Conservation (phyloP, 2,113 vertebrate species). For the Odobenus rosmarus region DNA sequence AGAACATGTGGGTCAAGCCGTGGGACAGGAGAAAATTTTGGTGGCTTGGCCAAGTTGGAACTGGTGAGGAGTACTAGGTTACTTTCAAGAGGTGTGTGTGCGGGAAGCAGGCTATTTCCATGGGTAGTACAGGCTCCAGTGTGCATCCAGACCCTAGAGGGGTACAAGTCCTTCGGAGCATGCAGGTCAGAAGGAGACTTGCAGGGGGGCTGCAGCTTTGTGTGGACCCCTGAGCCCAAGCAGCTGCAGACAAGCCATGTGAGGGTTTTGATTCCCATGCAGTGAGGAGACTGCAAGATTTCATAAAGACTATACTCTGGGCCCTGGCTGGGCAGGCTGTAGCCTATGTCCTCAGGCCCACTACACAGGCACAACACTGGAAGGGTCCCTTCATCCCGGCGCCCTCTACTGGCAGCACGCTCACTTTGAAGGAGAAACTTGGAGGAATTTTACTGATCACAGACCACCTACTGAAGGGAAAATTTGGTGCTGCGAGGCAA, state of each 20-base stretch:
- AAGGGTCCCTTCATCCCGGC: fast-evolving
- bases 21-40: background rate
- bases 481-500: background rate
- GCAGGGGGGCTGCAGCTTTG: no score
- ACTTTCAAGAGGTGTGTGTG: fast-evolving
- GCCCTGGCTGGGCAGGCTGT: fast-evolving
- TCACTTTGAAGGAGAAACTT: background rate
- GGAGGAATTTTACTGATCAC: background rate
- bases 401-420: background rate
- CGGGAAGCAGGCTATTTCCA: fast-evolving
- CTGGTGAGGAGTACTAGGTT: background rate
- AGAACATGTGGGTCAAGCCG: background rate
- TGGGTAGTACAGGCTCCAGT: fast-evolving
- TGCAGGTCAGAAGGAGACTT: fast-evolving
- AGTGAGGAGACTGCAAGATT: background rate
- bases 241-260: background rate
- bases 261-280: no score
- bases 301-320: fast-evolving
- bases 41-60: background rate
- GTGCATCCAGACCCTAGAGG: background rate
- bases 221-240: background rate
- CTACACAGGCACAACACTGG: fast-evolving
- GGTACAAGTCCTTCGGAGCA: background rate
- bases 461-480: background rate
- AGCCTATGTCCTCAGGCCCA: no score